Evolutionary conservation across 1,140 invertebrate genomes (phyloP).

Genomic region (Wasmannia auropunctata): DNA sequence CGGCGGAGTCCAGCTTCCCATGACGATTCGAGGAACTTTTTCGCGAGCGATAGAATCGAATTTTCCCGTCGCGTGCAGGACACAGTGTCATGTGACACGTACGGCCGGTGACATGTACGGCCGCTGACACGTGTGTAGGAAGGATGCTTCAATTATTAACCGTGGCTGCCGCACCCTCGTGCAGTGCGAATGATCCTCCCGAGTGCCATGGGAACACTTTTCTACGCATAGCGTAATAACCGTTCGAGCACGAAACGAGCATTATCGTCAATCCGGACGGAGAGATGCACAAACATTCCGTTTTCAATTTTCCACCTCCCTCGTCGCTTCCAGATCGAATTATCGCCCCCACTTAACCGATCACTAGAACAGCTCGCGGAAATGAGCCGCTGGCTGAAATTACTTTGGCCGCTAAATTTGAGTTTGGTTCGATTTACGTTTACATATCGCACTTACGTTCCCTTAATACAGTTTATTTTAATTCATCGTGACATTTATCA

Average conservation of each 20-base stretch:
- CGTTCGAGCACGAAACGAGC: constrained; percentile 37
- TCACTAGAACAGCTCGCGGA: constrained; percentile 4
- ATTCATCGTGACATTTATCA: neutral
- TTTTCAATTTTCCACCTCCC: constrained; percentile 33
- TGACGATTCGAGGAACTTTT: neutral
- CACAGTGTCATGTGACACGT: constrained; percentile 23
- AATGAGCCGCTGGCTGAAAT: constrained; percentile 4
- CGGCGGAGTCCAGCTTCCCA: neutral
- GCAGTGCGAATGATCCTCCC: neutral
- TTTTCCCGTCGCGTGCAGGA: constrained; percentile 1
- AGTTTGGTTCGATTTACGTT: neutral
- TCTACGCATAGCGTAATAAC: constrained; percentile 7
- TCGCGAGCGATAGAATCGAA: constrained; percentile 19
- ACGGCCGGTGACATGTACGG: constrained; percentile 10
- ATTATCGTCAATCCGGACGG: constrained; percentile 28
- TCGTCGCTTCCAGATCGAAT: neutral
- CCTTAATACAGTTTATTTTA: neutral
- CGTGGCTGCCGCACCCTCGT: constrained; percentile 8
- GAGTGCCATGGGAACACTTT: constrained; percentile 22
- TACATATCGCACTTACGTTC: neutral
- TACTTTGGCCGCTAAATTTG: neutral
- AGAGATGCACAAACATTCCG: constrained; percentile 43
- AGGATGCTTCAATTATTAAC: neutral
- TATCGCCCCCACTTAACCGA: neutral
- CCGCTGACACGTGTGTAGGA: constrained; percentile 25